Evolutionary conservation across 2,113 vertebrate species (phyloP).

Genomic region (Noturus placidus): DNA sequence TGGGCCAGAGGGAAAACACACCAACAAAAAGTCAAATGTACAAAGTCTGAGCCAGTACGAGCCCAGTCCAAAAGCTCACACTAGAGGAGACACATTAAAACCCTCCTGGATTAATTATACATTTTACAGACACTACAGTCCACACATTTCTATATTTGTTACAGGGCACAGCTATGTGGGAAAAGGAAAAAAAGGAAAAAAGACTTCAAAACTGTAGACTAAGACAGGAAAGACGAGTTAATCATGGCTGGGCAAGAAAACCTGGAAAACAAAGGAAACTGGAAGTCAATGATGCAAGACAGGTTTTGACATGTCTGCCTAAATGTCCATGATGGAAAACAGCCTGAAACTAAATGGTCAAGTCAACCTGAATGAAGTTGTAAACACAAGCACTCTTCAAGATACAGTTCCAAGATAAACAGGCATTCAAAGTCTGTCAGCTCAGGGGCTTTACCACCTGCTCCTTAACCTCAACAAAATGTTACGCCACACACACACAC

Average conservation of each 20-base stretch:
- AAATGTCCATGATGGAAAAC: not conserved
- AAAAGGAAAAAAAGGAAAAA: too few species aligned
- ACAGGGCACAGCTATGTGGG: not conserved
- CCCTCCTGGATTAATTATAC: constrained; percentile 58
- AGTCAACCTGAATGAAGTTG: not conserved
- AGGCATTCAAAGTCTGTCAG: constrained; percentile 47
- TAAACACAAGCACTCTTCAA: constrained; percentile 42
- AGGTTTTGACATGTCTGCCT: not conserved
- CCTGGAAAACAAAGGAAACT: not conserved
- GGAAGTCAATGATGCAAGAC: not conserved
- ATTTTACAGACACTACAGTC: constrained; percentile 55
- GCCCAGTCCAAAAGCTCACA: not conserved
- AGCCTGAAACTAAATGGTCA: constrained; percentile 15
- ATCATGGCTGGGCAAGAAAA: not conserved
- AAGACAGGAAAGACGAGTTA: constrained; percentile 9
- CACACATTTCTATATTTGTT: not conserved
- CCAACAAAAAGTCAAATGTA: constrained; percentile 19
- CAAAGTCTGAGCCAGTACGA: not conserved
- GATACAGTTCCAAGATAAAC: constrained; percentile 40
- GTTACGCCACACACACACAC: constrained; percentile 52
- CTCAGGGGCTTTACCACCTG: constrained; percentile 63
- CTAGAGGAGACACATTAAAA: not conserved
- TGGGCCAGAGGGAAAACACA: constrained; percentile 59
- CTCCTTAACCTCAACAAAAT: constrained; percentile 60
- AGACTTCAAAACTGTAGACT: not conserved